Conservation (phyloP, 1,140 invertebrate genomes). For the Drosophila chauvacae region DNA sequence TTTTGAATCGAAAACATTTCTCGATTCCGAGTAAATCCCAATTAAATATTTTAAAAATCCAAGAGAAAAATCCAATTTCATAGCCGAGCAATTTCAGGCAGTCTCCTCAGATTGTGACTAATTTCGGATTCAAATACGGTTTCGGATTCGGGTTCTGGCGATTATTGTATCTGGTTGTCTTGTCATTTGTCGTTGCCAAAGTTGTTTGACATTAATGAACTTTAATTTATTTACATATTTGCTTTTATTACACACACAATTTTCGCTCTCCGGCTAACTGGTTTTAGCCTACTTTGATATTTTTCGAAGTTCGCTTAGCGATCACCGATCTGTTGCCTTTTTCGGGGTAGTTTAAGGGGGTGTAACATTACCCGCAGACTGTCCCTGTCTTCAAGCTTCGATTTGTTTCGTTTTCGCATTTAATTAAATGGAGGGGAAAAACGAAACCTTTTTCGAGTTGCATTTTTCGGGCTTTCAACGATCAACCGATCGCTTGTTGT, state of each 20-base stretch:
- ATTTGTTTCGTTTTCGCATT: conserved; percentile 42
- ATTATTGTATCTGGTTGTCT: conserved; percentile 34
- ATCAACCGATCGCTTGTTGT: conserved; percentile 28
- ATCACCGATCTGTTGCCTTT: conserved; percentile 2
- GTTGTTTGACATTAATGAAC: conserved; percentile 74
- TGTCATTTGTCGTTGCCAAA: conserved; percentile 50
- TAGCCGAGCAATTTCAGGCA: background rate
- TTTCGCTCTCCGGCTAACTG: conserved; percentile 23
- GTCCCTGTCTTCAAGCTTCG: conserved; percentile 1
- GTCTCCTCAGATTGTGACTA: conserved; percentile 34
- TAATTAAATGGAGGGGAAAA: conserved; percentile 53
- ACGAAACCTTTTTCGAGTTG: conserved; percentile 41
- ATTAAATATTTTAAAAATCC: background rate
- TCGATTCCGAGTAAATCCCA: background rate
- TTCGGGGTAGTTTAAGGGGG: background rate
- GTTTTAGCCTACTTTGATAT: conserved; percentile 39
- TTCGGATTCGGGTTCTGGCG: conserved; percentile 30
- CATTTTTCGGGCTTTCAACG: conserved; percentile 18
- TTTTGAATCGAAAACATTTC: background rate
- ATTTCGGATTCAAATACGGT: conserved; percentile 28
- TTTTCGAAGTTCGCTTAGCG: conserved; percentile 12
- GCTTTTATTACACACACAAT: conserved; percentile 66
- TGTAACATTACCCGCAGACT: conserved; percentile 51
- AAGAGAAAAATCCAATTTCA: background rate
- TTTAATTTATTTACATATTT: conserved; percentile 78